phyloP scores from a whole-genome alignment of 2,888 invertebrate species.

The Chorisops tibialis region DNA sequence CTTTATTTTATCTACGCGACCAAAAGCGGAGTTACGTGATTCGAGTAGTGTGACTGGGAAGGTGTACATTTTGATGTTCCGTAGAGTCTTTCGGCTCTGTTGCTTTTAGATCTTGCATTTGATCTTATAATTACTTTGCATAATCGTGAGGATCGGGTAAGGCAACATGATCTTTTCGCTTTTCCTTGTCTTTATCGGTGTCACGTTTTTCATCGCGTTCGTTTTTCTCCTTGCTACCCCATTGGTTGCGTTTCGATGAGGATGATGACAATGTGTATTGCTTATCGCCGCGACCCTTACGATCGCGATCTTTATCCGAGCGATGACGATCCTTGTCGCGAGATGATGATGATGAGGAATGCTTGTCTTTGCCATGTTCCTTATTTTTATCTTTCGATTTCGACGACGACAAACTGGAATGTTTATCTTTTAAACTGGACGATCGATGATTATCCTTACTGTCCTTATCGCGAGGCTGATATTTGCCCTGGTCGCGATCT shows the following conservation, averaged over 20 bases:
- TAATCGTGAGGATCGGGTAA: too few species aligned
- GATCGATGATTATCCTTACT: slow-evolving; percentile 50
- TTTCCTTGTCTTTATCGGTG: too few species aligned
- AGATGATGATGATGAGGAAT: slow-evolving; percentile 45
- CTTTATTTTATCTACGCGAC: too few species aligned
- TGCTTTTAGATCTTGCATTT: too few species aligned
- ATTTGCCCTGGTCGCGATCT: slow-evolving; percentile 44
- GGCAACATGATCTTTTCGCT: too few species aligned
- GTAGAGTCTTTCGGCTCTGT: too few species aligned
- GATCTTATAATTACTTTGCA: too few species aligned
- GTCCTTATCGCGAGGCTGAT: slow-evolving; percentile 40
- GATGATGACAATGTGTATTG: not conserved
- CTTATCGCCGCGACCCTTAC: not conserved
- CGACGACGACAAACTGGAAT: slow-evolving; percentile 49
- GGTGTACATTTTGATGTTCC: too few species aligned
- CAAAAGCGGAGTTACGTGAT: too few species aligned
- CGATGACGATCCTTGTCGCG: slow-evolving; percentile 43
- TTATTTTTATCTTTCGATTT: slow-evolving; percentile 43
- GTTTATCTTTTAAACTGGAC: slow-evolving; percentile 50
- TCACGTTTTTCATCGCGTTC: too few species aligned
- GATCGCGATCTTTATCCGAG: slow-evolving; percentile 42
- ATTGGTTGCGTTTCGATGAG: slow-evolving; percentile 11
- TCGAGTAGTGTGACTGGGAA: too few species aligned
- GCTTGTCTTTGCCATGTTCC: slow-evolving; percentile 44
- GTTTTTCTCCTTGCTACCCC: too few species aligned